phyloP scores from a whole-genome alignment of 2,888 invertebrate genomes.

The Leptogaster cylindrica region DNA sequence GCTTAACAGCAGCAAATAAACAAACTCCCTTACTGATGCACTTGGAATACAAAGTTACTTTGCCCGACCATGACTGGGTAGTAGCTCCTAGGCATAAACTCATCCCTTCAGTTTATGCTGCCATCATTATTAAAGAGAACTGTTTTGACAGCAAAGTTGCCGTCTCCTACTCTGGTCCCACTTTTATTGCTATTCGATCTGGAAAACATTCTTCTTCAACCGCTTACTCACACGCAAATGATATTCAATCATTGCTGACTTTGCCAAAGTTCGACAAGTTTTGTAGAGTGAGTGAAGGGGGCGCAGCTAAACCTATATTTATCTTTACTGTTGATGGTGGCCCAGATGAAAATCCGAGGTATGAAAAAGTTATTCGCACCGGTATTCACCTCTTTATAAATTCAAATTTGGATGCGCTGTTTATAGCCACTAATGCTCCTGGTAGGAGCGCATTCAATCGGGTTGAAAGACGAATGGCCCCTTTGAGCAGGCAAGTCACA shows the following conservation, averaged over 20 bases:
- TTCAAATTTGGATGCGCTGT: conserved; percentile 51
- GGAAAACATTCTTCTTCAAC: conserved; percentile 47
- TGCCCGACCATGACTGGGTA: conserved; percentile 46
- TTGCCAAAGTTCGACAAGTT: no score
- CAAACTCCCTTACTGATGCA: conserved; percentile 53
- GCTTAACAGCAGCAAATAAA: conserved; percentile 55
- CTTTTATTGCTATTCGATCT: conserved; percentile 53
- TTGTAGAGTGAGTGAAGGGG: no score
- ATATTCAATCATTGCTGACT: conserved; percentile 38
- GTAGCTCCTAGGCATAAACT: conserved; percentile 43
- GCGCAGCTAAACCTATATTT: conserved; percentile 50
- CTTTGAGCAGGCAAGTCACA: conserved; percentile 38
- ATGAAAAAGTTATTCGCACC: conserved; percentile 49
- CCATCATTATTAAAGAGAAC: conserved; percentile 46
- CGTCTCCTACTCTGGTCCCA: conserved; percentile 55
- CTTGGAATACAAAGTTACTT: conserved; percentile 44
- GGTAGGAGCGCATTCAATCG: conserved; percentile 55
- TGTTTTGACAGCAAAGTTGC: conserved; percentile 50
- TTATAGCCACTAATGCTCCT: conserved; percentile 53
- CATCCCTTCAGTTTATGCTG: conserved; percentile 47
- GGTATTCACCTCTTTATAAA: conserved; percentile 50
- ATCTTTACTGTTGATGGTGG: conserved; percentile 51
- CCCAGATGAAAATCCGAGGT: conserved; percentile 51
- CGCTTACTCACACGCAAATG: conserved; percentile 41
- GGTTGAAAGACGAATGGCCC: conserved; percentile 56